Conservation (phyloP, 2,888 invertebrate genomes). For the Sphinx pinastri region DNA sequence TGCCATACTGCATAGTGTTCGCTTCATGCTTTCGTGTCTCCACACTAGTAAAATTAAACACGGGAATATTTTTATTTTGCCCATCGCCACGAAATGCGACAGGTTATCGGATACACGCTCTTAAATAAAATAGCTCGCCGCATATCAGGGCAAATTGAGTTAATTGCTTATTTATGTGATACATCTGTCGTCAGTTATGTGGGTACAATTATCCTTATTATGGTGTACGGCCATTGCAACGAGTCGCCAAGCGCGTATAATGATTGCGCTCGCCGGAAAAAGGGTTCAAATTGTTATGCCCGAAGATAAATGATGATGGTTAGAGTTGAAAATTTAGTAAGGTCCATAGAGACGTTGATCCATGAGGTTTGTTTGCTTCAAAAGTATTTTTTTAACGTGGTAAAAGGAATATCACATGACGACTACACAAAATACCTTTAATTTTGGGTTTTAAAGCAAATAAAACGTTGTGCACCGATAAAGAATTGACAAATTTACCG, state of each 20-base stretch:
- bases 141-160: slow-evolving; percentile 61
- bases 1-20: no score
- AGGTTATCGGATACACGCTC: slow-evolving; percentile 65
- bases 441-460: no score
- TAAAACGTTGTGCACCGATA: no score
- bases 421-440: no score
- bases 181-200: slow-evolving; percentile 37
- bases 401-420: no score
- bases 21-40: no score
- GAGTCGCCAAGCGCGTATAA: slow-evolving; percentile 8
- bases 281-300: background rate
- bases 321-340: no score
- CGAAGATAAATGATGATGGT: background rate
- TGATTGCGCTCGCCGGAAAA: background rate
- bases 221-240: background rate
- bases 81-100: slow-evolving; percentile 51
- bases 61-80: slow-evolving; percentile 12
- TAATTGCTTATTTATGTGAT: slow-evolving; percentile 51
- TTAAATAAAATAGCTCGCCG: slow-evolving; percentile 56
- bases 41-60: background rate
- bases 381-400: no score
- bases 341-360: no score
- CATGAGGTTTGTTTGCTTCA: no score
- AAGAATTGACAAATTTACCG: no score
- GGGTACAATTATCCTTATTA: slow-evolving; percentile 34